Evolutionary conservation across 23 tunicate species (phyloP), one percentile per base, ranked within the genome.

Genomic region (Corella eumyota): DNA sequence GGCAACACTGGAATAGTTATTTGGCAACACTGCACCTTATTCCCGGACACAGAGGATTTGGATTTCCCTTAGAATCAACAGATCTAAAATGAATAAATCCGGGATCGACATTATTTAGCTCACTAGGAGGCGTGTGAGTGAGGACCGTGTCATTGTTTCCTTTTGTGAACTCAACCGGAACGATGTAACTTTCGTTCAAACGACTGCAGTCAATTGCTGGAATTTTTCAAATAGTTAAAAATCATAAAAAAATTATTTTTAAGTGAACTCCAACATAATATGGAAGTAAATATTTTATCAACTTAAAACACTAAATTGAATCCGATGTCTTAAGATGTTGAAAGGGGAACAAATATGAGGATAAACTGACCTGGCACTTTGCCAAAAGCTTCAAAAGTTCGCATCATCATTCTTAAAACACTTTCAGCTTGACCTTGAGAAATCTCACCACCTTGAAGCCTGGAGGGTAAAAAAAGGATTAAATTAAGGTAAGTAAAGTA

Each of bases 1-100:
- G 15, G 15, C 11, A 40, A 40, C 48, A 9, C 11, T n/a, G n/a
- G n/a, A n/a, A n/a, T n/a, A n/a, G n/a, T n/a, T n/a, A n/a, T n/a
- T n/a, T n/a, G n/a, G n/a, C n/a, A 15, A 40, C 48, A 40, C 15
- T 40, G 5, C 30, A 74, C 80, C 29, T 64, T 23, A 74, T 53
- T 6, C 80, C 80, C 15, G 80, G 80, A 34, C 80, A 74, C 2
- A 74, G 36, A 15, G 71, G 71, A 36, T 63, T 40, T 21, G 80
- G 71, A 40, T 27, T 32, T 9, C 71, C 71, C 4, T 34, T 27
- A 2, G 64, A 34, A 64, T 74, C 80, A 13, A 64, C 5, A 15
- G 80, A 29, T 20, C 80, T 51, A 36, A 74, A 74, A 19, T 74
- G 80, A n/a, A 74, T 24, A 30, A 64, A 74, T 2, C 80, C 71